Percentiles rank a stretch among this genome's conserved stretches.
Evolutionary conservation across 2,888 invertebrate species (phyloP).

Genomic region (Chesias legatella): DNA sequence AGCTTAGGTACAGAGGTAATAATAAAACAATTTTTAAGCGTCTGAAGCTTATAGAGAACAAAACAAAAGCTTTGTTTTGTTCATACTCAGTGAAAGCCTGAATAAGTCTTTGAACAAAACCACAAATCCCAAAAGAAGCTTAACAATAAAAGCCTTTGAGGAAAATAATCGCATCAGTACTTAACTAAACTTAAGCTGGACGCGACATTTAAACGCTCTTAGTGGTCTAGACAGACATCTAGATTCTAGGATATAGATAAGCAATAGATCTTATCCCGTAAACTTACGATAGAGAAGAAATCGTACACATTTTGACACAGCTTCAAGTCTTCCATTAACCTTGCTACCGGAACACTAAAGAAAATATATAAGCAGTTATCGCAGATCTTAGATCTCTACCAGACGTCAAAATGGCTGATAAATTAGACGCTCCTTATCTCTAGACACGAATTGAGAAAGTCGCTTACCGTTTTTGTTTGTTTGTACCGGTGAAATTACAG

Average conservation of each 20-base stretch:
- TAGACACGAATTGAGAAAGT: slow-evolving; percentile 22
- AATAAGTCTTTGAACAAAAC: not conserved
- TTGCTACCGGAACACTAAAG: slow-evolving; percentile 5
- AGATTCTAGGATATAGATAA: slow-evolving; percentile 1
- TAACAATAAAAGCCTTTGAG: slow-evolving; percentile 3
- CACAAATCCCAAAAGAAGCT: not conserved
- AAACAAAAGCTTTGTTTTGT: too few species aligned
- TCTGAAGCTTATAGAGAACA: too few species aligned
- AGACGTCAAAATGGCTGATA: slow-evolving; percentile 23
- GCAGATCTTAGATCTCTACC: slow-evolving; percentile 8
- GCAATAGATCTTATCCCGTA: not conserved
- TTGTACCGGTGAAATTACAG: too few species aligned
- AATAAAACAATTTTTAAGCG: too few species aligned
- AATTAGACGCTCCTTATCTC: slow-evolving; percentile 25
- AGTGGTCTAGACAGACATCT: slow-evolving; percentile 11
- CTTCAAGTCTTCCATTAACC: too few species aligned
- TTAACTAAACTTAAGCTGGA: slow-evolving; percentile 10
- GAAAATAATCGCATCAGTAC: slow-evolving; percentile 10
- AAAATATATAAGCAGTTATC: slow-evolving; percentile 12
- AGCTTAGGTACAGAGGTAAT: too few species aligned
- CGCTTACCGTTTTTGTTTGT: too few species aligned
- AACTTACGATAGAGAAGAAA: too few species aligned
- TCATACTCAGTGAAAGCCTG: too few species aligned
- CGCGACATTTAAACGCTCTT: slow-evolving; percentile 13
- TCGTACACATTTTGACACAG: too few species aligned